Base-by-base conservation (phyloP, 2,797 vertebrate species). In the Xerus rutilus region DNA sequence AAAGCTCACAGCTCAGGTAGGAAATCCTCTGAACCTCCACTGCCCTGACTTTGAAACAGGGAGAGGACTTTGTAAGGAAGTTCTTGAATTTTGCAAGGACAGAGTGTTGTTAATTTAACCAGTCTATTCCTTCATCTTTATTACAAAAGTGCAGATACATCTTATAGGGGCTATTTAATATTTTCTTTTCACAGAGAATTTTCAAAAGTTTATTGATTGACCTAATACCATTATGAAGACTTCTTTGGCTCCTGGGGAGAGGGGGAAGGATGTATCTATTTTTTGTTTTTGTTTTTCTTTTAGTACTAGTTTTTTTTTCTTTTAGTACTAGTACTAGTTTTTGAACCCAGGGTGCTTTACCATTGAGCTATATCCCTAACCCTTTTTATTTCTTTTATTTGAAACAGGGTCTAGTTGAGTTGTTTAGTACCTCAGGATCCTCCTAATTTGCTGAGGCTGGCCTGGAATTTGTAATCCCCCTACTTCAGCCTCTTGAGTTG, bases 11-110 rank as follows among this genome's bases (percentile, higher is more conserved):
- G 20, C 47, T 35, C 32, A 28, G 30, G 6, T 59, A 39, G n/a
- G 64, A 73, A 89, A 6, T 85, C n/a, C 54, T 39, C 6, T 7
- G 25, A 86, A 82, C 39, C 32, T 91, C 73, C 69, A 54, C 35
- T 83, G 73, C 30, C 43, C 74, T 88, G 28, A 32, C 35, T 93
- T 70, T 73, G 70, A 89, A 72, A 47, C 73, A 57, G 59, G n/a
- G 17, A 88, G 43, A 30, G 15, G 47, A 69, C 73, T 84, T 91
- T 28, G 81, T 83, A 86, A 84, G 62, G 77, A 78, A 95, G 65
- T n/a, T 39, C 35, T n/a, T 86, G 28, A 72, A 39, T 82, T 97
- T 88, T 91, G 32, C n/a, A 86, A n/a, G 18, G n/a, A 30, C 30
- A 79, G 45, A 91, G 15, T 89, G 43, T 78, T 45, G 59, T 64